These are phyloP conservation scores for Rhynchonycteris naso DNA, from an alignment of 2,797 vertebrate species.

Conservation along the genomic window DNA sequence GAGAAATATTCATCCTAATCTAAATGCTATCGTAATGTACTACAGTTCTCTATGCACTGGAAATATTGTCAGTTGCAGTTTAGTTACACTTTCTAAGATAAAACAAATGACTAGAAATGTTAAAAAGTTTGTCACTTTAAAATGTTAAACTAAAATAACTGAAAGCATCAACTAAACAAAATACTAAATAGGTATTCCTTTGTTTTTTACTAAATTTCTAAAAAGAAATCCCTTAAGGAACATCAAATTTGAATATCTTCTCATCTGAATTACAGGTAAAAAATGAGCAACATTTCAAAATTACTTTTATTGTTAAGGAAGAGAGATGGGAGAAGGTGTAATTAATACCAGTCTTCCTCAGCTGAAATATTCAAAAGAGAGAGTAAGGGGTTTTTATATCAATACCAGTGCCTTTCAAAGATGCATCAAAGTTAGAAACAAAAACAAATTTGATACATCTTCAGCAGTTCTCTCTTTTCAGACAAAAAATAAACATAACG, in stretches of 20 bases:
- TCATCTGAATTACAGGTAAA: slow-evolving; percentile 56
- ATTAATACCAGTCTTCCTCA: background rate
- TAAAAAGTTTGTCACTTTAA: slow-evolving; percentile 45
- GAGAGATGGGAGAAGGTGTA: background rate
- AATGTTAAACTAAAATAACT: slow-evolving; percentile 33
- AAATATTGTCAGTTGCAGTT: background rate
- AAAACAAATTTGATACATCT: slow-evolving; percentile 10
- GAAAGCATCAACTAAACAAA: background rate
- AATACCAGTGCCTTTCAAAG: slow-evolving; percentile 38
- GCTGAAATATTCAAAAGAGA: slow-evolving; percentile 40
- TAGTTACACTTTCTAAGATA: background rate
- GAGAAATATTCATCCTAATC: background rate
- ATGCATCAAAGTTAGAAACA: slow-evolving; percentile 32
- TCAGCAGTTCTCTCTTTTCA: slow-evolving; percentile 27
- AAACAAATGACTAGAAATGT: slow-evolving; percentile 47
- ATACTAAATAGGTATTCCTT: background rate
- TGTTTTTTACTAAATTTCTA: too few species aligned
- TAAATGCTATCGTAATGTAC: background rate
- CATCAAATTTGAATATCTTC: slow-evolving; percentile 27
- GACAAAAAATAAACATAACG: slow-evolving; percentile 50
- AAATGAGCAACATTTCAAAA: slow-evolving; percentile 58
- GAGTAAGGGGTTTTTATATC: background rate
- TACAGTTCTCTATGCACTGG: background rate
- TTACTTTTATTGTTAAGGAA: slow-evolving; percentile 15
- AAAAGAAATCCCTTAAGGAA: slow-evolving; percentile 39